A percentile compares a stretch with the other conserved stretches of the same genome.
Conservation (phyloP, 2,888 invertebrate genomes). For the Amphiduros pacificus region DNA sequence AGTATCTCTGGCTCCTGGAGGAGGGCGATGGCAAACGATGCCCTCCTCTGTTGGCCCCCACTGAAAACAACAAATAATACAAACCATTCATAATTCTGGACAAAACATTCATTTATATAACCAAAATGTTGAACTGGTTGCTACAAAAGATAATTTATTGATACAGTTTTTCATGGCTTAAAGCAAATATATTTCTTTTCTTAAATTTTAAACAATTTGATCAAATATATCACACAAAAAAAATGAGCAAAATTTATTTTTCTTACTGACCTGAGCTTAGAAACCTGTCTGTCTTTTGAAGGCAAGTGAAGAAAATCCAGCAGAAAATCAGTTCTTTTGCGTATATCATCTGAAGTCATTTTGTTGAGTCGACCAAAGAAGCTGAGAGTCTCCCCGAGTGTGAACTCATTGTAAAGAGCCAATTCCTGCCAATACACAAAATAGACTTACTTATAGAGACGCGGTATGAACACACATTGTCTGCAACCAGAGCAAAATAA, state of each 20-base stretch:
- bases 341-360: slow-evolving; percentile 79
- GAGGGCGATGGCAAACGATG: slow-evolving; percentile 87
- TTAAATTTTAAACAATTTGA: no score
- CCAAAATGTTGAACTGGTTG: no score
- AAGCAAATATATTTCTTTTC: no score
- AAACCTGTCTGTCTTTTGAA: slow-evolving; percentile 78
- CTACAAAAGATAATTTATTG: no score
- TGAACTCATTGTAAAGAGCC: slow-evolving; percentile 66
- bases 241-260: no score
- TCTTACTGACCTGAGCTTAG: slow-evolving; percentile 69
- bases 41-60: slow-evolving; percentile 88
- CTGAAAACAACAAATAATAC: slow-evolving; percentile 63
- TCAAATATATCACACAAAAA: no score
- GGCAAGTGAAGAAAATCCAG: slow-evolving; percentile 89
- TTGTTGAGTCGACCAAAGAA: slow-evolving; percentile 96
- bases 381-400: slow-evolving; percentile 92
- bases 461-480: no score
- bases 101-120: no score
- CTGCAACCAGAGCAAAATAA: no score
- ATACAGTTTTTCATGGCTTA: no score
- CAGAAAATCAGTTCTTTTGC: slow-evolving; percentile 79
- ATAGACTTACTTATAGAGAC: no score
- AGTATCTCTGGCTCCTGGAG: slow-evolving; percentile 90
- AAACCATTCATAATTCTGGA: neutral
- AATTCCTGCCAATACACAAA: slow-evolving; percentile 44